Base-by-base conservation (phyloP, 2,113 vertebrate species). In the Nansenia antarctica region DNA sequence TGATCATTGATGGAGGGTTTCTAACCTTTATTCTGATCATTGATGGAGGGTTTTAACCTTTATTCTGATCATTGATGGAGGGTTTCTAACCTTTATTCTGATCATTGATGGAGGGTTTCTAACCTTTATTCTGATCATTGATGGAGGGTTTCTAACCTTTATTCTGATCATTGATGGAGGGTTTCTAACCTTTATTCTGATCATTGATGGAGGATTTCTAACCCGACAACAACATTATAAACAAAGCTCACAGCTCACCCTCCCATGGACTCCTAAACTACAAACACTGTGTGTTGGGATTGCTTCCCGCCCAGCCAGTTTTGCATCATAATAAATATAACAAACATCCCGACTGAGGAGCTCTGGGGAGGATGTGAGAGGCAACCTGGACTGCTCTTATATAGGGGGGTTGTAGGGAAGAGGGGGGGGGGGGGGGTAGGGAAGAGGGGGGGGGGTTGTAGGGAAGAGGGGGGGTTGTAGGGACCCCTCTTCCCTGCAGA, bases 311-410 rank as follows among this genome's bases (percentile, higher is more conserved):
- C 15, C 31, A 71, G 49, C 79, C 74, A 9, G 60, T 85, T 91
- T 90, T 90, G 86, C 87, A 89, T 91, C 89, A 90, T 89, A 86
- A 87, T 84, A 85, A 89, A 90, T 85, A 86, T 74, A n/a, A n/a
- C n/a, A n/a, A n/a, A 65, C 80, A 76, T 76, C 83, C 86, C 76
- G 66, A 76, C 27, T 71, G 88, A 84, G 68, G 88, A 84, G 68
- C 72, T 61, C 74, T 88, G 74, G 77, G 69, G 83, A 82, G 88
- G 86, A 85, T 91, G 86, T 85, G 86, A 76, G 87, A 84, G 70
- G 76, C 81, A 88, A 86, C 80, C 84, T 76, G 78, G 82, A 79
- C 84, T 88, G 79, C 79, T 80, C 62, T 35, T 68, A 77, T 70
- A 78, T 81, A 73, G 83, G 79, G 76, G 78, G 79, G 86, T 90